These are phyloP conservation scores for Pseudococcus viburni DNA, from an alignment of 2,888 invertebrate genomes.

Conservation along the genomic window DNA sequence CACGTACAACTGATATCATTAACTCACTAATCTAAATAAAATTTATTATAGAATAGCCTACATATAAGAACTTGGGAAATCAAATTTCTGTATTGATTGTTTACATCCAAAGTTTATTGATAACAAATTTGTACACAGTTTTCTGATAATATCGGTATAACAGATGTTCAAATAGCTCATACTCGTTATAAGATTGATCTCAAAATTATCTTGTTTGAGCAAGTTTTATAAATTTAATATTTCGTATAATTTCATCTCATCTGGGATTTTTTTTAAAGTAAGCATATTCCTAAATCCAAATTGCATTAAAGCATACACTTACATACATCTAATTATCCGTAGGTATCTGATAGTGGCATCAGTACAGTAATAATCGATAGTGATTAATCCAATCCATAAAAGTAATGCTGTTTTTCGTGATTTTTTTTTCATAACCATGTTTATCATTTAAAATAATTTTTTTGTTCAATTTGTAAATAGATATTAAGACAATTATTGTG, in stretches of 20 bases:
- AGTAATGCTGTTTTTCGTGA: neutral
- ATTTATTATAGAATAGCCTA: neutral
- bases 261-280: neutral
- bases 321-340: neutral
- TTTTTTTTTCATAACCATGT: neutral
- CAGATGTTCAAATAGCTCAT: neutral
- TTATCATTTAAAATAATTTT: conserved; percentile 3
- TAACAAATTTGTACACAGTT: neutral
- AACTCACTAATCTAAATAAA: neutral
- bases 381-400: neutral
- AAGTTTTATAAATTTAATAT: neutral
- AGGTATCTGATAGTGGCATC: neutral
- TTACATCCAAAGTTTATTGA: neutral
- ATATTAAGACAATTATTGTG: neutral
- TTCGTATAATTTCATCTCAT: neutral
- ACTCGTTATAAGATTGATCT: neutral
- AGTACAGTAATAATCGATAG: neutral
- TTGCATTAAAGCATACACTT: neutral
- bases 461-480: conserved; percentile 2
- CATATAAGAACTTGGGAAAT: neutral
- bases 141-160: neutral
- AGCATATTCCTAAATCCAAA: neutral
- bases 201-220: neutral
- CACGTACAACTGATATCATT: neutral
- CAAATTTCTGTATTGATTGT: neutral